phyloP scores from a whole-genome alignment of 2,113 vertebrate species.

The Brachyistius frenatus region DNA sequence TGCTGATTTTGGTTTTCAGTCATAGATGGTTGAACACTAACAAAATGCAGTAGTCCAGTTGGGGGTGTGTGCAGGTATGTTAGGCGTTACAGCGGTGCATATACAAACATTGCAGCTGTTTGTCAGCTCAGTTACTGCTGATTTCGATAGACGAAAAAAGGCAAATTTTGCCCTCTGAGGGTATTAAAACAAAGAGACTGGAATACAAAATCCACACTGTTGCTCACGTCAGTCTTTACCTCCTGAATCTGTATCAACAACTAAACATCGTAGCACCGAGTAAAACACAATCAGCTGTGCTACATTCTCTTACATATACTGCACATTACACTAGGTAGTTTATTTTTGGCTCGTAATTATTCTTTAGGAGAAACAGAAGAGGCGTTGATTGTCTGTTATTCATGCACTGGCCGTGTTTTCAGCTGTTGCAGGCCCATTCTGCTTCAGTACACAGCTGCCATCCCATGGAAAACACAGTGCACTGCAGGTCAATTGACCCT shows the following conservation, averaged over 20 bases:
- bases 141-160: too few relatives aligned
- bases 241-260: not conserved
- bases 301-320: not conserved
- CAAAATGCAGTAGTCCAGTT: not conserved
- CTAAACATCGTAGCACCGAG: too few relatives aligned
- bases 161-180: too few relatives aligned
- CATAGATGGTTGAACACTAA: not conserved
- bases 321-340: not conserved
- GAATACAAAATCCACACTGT: not conserved
- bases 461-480: conserved; percentile 70
- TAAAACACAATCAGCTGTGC: not conserved
- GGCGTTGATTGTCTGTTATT: not conserved
- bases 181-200: too few relatives aligned
- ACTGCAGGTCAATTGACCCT: conserved; percentile 61
- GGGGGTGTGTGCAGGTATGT: not conserved
- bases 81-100: not conserved
- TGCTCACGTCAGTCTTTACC: not conserved
- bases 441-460: conserved; percentile 74
- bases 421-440: conserved; percentile 22
- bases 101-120: not conserved
- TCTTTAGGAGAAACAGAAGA: not conserved
- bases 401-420: conserved; percentile 21
- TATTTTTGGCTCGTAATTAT: not conserved
- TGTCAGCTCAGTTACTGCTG: not conserved
- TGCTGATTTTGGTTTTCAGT: conserved; percentile 2